These are phyloP conservation scores for Micrastur ruficollis DNA, from an alignment of 2,797 vertebrate species.

Conservation along the genomic window DNA sequence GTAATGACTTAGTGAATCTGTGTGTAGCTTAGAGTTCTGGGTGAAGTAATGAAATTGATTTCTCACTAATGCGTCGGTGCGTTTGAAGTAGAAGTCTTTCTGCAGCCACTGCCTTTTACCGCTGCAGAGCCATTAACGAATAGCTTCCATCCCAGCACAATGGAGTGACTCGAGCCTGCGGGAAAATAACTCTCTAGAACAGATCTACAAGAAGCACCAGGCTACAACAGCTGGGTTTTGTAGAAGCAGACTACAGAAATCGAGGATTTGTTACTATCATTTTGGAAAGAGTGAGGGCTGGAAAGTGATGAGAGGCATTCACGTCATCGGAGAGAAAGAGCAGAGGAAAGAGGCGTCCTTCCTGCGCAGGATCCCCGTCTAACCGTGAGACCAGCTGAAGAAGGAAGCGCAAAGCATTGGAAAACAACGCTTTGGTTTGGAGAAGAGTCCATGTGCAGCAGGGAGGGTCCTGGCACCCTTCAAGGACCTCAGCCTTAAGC, in stretches of 20 bases:
- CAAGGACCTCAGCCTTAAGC: not conserved
- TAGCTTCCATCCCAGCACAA: not conserved
- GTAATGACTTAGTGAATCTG: not conserved
- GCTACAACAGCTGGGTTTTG: not conserved
- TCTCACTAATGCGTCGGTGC: not conserved
- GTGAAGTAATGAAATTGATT: conserved; percentile 15
- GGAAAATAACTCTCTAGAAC: not conserved
- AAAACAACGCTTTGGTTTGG: not conserved
- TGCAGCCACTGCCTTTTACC: not conserved
- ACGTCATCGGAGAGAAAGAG: not conserved
- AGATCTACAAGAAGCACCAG: not conserved
- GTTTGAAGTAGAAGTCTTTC: not conserved
- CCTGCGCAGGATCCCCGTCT: not conserved
- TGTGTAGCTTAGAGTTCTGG: not conserved
- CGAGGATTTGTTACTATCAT: not conserved
- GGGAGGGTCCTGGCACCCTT: not conserved
- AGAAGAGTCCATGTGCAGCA: not conserved
- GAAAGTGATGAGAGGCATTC: not conserved
- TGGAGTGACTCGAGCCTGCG: not conserved
- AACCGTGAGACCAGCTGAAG: not conserved
- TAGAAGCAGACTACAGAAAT: not conserved
- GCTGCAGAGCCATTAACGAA: conserved; percentile 9
- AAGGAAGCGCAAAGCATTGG: not conserved
- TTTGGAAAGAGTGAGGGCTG: not conserved
- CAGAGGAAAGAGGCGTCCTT: not conserved